Conservation (phyloP, 2,797 vertebrate genomes). For the Alfaro cultratus region DNA sequence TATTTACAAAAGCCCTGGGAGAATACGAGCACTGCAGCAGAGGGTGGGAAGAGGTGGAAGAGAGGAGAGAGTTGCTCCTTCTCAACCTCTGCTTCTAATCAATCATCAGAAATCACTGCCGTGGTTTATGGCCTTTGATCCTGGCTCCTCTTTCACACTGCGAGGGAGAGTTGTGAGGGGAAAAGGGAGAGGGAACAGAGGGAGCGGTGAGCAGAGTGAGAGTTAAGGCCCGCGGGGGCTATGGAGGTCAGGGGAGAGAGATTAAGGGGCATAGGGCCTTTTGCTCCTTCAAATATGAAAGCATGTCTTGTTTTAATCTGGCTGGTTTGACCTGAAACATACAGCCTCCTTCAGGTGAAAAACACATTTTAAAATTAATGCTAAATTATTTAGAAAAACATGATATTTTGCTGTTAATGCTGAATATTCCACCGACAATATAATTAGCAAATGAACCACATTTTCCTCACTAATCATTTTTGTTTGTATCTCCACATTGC, state of each 20-base stretch:
- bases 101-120: slow-evolving; percentile 93
- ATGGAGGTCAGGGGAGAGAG: slow-evolving; percentile 69
- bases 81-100: slow-evolving; percentile 91
- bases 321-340: slow-evolving; percentile 38
- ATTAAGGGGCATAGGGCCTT: slow-evolving; percentile 57
- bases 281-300: slow-evolving; percentile 75
- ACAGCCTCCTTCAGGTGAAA: slow-evolving; percentile 7
- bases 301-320: slow-evolving; percentile 71
- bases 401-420: neutral
- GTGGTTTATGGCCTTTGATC: slow-evolving; percentile 92
- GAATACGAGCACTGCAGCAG: slow-evolving; percentile 59
- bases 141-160: slow-evolving; percentile 88
- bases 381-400: neutral
- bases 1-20: slow-evolving; percentile 73
- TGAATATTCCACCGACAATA: neutral
- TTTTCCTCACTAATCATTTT: neutral
- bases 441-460: neutral
- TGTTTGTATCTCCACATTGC: neutral
- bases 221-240: slow-evolving; percentile 57
- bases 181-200: slow-evolving; percentile 35
- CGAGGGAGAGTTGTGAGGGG: slow-evolving; percentile 52
- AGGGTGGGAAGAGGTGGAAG: slow-evolving; percentile 69
- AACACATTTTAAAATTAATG: neutral
- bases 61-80: slow-evolving; percentile 60
- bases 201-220: slow-evolving; percentile 62